These are phyloP conservation scores for Bombus difficillimus DNA, from an alignment of 1,140 invertebrate species.

Conservation along the genomic window DNA sequence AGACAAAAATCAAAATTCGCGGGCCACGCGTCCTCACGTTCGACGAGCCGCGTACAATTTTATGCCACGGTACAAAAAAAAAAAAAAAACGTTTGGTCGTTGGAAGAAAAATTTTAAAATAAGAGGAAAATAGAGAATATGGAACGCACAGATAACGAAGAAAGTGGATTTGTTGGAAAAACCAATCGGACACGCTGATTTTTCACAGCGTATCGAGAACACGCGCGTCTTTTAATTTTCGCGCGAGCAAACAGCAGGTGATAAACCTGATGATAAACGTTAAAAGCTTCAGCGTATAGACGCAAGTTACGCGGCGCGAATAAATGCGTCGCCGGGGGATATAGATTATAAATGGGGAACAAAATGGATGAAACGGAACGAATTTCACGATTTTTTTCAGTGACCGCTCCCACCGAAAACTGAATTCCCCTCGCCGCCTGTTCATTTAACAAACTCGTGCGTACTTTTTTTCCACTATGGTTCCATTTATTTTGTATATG, in stretches of 20 bases:
- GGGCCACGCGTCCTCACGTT: too few species aligned
- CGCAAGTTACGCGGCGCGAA: neutral
- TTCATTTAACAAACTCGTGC: neutral
- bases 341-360: neutral
- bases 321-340: neutral
- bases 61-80: too few species aligned
- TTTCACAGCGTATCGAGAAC: neutral
- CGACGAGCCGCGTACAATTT: too few species aligned
- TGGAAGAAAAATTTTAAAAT: neutral
- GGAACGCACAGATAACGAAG: too few species aligned
- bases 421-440: neutral
- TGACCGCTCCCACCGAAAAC: neutral
- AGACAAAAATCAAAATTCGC: neutral
- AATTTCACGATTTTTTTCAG: conserved; percentile 15
- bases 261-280: neutral
- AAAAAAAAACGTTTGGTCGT: neutral
- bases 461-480: conserved; percentile 25
- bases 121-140: neutral
- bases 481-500: conserved; percentile 48
- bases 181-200: neutral
- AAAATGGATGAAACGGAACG: neutral
- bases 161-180: neutral
- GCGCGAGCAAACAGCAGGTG: neutral
- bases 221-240: neutral
- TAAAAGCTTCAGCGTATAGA: neutral